phyloP scores from a whole-genome alignment of 2,113 vertebrate species.

The Naja naja region DNA sequence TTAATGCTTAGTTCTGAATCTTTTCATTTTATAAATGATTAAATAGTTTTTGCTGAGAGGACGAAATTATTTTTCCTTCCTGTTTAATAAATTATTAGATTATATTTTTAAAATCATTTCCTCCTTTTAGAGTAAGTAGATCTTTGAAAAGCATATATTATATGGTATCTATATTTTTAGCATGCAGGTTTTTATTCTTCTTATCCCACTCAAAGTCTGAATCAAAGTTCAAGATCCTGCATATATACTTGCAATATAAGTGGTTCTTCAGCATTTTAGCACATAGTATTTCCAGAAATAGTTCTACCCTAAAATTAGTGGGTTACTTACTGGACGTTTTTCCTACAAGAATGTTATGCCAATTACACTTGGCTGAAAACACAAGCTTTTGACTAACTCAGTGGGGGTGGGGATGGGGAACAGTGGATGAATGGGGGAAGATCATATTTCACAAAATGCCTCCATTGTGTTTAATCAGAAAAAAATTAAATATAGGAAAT shows the following conservation, averaged over 20 bases:
- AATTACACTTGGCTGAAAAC: slow-evolving; percentile 28
- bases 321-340: slow-evolving; percentile 32
- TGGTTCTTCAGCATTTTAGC: slow-evolving; percentile 28
- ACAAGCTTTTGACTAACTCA: slow-evolving; percentile 32
- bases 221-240: slow-evolving; percentile 24
- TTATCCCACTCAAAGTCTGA: slow-evolving; percentile 20
- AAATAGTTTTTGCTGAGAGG: neutral
- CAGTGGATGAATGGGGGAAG: neutral
- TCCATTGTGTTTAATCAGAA: neutral
- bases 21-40: neutral
- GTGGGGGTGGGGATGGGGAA: neutral
- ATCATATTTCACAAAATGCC: neutral
- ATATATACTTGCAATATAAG: slow-evolving; percentile 21
- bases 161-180: neutral
- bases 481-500: slow-evolving; percentile 15
- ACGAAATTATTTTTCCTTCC: neutral
- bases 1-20: neutral
- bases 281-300: slow-evolving; percentile 42
- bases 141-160: accelerated
- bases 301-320: slow-evolving; percentile 49
- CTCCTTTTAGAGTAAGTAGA: neutral
- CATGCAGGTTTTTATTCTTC: neutral
- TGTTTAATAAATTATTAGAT: neutral
- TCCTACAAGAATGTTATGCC: slow-evolving; percentile 30
- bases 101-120: neutral